Percentiles rank a stretch among this genome's conserved stretches.
Conservation (phyloP, 1,140 invertebrate genomes). For the Teleogryllus occipitalis region DNA sequence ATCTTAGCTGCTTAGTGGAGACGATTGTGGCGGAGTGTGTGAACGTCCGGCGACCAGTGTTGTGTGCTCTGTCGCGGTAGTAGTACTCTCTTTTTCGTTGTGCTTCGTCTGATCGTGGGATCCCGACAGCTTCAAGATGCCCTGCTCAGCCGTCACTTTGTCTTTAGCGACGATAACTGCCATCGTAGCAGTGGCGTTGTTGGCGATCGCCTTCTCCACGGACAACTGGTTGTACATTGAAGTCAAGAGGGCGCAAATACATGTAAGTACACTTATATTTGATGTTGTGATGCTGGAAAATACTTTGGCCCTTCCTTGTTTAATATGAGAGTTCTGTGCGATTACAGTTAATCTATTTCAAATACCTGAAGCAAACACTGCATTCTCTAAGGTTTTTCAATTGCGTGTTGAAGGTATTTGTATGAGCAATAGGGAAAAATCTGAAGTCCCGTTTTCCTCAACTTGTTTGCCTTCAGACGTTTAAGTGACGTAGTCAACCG, state of each 20-base stretch:
- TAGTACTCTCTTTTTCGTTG: not conserved
- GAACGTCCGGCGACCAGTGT: not conserved
- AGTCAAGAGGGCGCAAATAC: slow-evolving; percentile 76
- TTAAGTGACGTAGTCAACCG: no score
- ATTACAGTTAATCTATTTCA: no score
- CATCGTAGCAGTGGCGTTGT: slow-evolving; percentile 80
- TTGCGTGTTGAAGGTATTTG: no score
- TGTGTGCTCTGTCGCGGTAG: not conserved
- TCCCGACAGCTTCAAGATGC: slow-evolving; percentile 48
- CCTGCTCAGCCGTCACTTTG: slow-evolving; percentile 88
- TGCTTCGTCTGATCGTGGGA: not conserved
- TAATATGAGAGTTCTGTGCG: no score
- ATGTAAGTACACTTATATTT: slow-evolving; percentile 49
- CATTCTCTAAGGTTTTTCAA: no score
- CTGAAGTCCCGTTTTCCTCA: no score
- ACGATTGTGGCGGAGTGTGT: not conserved
- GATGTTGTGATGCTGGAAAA: slow-evolving; percentile 19
- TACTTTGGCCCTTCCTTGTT: not conserved
- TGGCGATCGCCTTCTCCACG: slow-evolving; percentile 88
- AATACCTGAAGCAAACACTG: no score
- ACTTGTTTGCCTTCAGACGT: no score
- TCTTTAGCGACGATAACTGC: slow-evolving; percentile 89
- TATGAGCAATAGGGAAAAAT: no score
- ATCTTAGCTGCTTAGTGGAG: not conserved
- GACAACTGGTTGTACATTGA: slow-evolving; percentile 92